These are phyloP conservation scores for Leptodactylus fuscus DNA, from an alignment of 2,113 vertebrate species.

Conservation along the genomic window DNA sequence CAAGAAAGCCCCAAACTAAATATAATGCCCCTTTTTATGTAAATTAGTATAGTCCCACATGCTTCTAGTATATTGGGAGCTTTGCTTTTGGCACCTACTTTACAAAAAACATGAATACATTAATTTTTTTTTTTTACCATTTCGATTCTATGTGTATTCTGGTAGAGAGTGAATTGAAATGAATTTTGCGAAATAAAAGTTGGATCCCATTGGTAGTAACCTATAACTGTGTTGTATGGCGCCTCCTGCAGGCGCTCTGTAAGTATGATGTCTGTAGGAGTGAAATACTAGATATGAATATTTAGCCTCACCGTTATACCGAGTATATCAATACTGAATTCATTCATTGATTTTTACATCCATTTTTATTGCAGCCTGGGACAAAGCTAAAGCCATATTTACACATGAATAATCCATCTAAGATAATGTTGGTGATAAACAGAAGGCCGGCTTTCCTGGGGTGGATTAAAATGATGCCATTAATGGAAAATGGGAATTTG, in stretches of 20 bases:
- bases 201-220: neutral
- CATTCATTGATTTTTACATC: slow-evolving; percentile 53
- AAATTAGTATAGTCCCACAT: too few relatives aligned
- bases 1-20: too few relatives aligned
- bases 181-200: too few relatives aligned
- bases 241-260: neutral
- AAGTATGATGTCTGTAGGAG: neutral
- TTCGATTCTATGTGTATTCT: too few relatives aligned
- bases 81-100: too few relatives aligned
- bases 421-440: neutral
- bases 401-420: slow-evolving; percentile 15
- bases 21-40: too few relatives aligned
- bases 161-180: too few relatives aligned
- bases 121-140: too few relatives aligned
- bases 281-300: neutral
- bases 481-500: neutral
- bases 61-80: too few relatives aligned
- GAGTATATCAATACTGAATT: neutral
- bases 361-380: slow-evolving; percentile 63
- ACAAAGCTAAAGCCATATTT: slow-evolving; percentile 4
- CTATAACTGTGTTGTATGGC: neutral
- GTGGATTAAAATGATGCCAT: neutral
- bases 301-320: neutral
- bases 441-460: neutral
- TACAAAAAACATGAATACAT: too few relatives aligned